These are phyloP conservation scores for Orchestes rusci DNA, from an alignment of 2,888 invertebrate genomes.

Conservation along the genomic window DNA sequence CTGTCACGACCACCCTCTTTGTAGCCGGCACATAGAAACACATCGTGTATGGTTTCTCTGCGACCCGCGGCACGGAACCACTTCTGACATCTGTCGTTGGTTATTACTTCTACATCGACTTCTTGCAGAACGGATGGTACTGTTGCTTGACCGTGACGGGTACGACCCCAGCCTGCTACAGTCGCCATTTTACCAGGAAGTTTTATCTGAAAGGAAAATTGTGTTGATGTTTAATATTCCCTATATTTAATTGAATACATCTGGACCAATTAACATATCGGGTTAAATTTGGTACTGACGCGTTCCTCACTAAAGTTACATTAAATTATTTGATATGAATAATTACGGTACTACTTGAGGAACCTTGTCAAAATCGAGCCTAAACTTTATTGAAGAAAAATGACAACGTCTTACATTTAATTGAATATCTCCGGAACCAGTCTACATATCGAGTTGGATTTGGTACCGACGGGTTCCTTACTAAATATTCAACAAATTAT, in stretches of 20 bases:
- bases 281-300: too few species aligned
- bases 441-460: too few species aligned
- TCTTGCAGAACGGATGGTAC: conserved; percentile 82
- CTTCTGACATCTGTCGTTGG: conserved; percentile 83
- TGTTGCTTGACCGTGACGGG: conserved; percentile 79
- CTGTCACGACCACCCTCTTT: conserved; percentile 76
- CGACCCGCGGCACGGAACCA: conserved; percentile 90
- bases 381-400: too few species aligned
- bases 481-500: too few species aligned
- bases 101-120: conserved; percentile 79
- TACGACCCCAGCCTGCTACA: conserved; percentile 89
- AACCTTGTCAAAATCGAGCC: too few species aligned
- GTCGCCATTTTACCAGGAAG: conserved; percentile 83
- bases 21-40: conserved; percentile 88
- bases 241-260: background rate
- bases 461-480: too few species aligned
- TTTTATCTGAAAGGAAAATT: conserved; percentile 54
- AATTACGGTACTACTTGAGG: too few species aligned
- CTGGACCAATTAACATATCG: background rate
- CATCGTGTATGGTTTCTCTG: conserved; percentile 87
- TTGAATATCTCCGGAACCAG: too few species aligned
- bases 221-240: conserved; percentile 3
- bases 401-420: too few species aligned
- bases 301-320: too few species aligned
- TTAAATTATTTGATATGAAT: too few species aligned